These are phyloP conservation scores for Epinephelus awoara DNA, from an alignment of 2,797 vertebrate species.

Conservation along the genomic window DNA sequence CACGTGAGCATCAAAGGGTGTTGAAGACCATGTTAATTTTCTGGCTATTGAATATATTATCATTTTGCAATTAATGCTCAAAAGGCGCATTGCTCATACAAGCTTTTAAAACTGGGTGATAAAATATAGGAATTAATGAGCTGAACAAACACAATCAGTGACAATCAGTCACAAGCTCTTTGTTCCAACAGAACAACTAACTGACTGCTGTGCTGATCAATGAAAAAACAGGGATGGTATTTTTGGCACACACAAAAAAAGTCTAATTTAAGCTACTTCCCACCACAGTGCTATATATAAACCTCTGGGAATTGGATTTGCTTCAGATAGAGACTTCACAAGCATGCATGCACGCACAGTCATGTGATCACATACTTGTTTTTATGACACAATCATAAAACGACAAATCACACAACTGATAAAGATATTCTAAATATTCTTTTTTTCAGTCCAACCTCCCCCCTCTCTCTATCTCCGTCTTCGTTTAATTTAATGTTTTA, in stretches of 20 bases:
- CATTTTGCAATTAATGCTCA: not conserved
- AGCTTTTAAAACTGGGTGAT: not conserved
- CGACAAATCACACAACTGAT: conserved; percentile 25
- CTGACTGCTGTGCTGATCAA: conserved; percentile 58
- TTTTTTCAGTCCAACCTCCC: not conserved
- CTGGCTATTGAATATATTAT: not conserved
- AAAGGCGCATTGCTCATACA: not conserved
- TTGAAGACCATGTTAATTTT: not conserved
- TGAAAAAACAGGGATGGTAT: conserved; percentile 60
- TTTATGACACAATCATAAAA: conserved; percentile 16
- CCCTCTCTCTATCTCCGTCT: not conserved
- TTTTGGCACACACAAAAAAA: conserved; percentile 53
- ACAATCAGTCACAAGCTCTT: conserved; percentile 3
- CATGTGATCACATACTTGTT: conserved; percentile 27
- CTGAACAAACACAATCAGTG: conserved; percentile 10
- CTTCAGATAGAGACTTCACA: conserved; percentile 55
- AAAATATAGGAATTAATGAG: conserved; percentile 1
- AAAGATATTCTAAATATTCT: conserved; percentile 12
- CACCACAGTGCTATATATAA: conserved; percentile 71
- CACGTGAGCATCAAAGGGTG: not conserved
- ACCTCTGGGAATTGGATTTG: conserved; percentile 70
- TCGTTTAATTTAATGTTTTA: conserved; percentile 34
- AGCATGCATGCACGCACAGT: conserved; percentile 34
- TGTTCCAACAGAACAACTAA: conserved; percentile 15
- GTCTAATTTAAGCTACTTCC: conserved; percentile 76